These are phyloP conservation scores for Apamea anceps DNA, from an alignment of 2,888 invertebrate species.

Conservation along the genomic window DNA sequence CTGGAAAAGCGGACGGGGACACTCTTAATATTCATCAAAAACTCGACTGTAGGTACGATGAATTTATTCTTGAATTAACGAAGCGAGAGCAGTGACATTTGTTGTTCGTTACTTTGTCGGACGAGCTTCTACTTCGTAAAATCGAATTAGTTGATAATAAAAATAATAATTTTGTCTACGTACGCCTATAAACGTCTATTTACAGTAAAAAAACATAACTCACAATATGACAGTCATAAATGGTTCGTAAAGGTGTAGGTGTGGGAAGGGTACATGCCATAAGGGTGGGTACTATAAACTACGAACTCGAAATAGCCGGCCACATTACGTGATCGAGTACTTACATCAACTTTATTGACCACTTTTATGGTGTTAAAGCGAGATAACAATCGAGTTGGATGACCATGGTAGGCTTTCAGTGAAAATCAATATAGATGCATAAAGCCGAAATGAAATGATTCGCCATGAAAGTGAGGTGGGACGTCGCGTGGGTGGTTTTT, in stretches of 20 bases:
- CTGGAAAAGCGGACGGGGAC: neutral
- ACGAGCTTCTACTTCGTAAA: conserved; percentile 21
- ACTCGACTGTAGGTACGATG: conserved; percentile 14
- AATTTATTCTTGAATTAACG: conserved; percentile 40
- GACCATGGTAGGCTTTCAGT: conserved; percentile 48
- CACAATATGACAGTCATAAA: conserved; percentile 73
- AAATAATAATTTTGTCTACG: conserved; percentile 61
- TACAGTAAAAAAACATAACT: conserved; percentile 67
- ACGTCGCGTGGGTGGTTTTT: conserved; percentile 30
- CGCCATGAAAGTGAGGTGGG: conserved; percentile 26
- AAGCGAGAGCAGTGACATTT: conserved; percentile 4
- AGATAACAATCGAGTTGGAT: conserved; percentile 63
- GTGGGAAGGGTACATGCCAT: neutral
- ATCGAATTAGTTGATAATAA: conserved; percentile 66
- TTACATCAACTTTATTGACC: conserved; percentile 55
- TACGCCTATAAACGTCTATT: conserved; percentile 69
- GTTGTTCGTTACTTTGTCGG: conserved; percentile 9
- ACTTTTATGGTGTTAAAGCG: conserved; percentile 49
- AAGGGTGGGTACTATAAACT: conserved; percentile 46
- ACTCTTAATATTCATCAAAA: conserved; percentile 38
- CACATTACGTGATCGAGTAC: conserved; percentile 48
- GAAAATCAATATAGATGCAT: conserved; percentile 63
- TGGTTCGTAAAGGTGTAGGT: conserved; percentile 68
- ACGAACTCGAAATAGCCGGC: conserved; percentile 51
- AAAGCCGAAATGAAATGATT: conserved; percentile 40